phyloP scores from a whole-genome alignment of 1,140 invertebrate genomes.

The Trichonephila clavata region DNA sequence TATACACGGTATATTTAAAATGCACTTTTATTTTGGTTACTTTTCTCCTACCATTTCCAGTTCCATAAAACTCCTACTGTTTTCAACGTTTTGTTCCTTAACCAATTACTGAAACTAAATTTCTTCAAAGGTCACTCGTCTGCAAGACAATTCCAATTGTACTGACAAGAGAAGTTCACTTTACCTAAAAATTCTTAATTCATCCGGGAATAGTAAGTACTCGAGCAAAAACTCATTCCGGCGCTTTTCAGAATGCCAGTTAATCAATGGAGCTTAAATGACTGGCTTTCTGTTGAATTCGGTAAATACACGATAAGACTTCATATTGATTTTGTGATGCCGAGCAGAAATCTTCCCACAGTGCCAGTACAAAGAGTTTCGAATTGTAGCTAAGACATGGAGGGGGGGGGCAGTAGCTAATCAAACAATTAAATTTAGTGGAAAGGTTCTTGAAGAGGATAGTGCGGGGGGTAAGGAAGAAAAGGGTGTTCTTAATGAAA shows the following conservation, averaged over 20 bases:
- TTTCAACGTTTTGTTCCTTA: too few species aligned
- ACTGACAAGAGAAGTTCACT: background rate
- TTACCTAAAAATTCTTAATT: conserved; percentile 10
- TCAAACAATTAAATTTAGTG: conserved; percentile 69
- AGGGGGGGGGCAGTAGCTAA: conserved; percentile 35
- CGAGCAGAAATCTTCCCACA: conserved; percentile 36
- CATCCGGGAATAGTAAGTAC: background rate
- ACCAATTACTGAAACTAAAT: background rate
- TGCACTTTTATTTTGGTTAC: too few species aligned
- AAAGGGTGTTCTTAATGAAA: conserved; percentile 40
- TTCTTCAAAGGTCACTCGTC: background rate
- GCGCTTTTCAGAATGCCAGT: conserved; percentile 14
- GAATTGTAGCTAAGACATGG: conserved; percentile 39
- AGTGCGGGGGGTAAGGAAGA: background rate
- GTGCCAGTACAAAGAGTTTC: conserved; percentile 26
- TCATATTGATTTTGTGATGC: conserved; percentile 43
- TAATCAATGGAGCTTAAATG: conserved; percentile 23
- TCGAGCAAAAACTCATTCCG: conserved; percentile 9
- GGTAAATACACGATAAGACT: conserved; percentile 57
- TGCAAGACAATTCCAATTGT: background rate
- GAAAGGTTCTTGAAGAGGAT: conserved; percentile 6
- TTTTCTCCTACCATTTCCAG: too few species aligned
- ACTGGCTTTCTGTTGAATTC: conserved; percentile 30
- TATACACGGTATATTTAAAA: too few species aligned
- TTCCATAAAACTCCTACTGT: too few species aligned